Base-by-base conservation (phyloP, 2,888 invertebrate species). In the Therioaphis trifolii region DNA sequence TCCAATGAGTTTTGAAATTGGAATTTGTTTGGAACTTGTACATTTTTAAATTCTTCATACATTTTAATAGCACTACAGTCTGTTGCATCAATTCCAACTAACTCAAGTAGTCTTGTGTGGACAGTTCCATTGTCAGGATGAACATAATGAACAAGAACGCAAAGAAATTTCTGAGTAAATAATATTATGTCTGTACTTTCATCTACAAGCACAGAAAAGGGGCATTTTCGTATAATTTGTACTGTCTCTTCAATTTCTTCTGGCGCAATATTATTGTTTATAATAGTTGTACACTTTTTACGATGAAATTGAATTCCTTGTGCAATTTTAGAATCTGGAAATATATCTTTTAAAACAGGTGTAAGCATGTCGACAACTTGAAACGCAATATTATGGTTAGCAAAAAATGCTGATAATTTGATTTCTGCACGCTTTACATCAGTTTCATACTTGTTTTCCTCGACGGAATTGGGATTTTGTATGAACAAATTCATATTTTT, bases 301-400 rank as follows among this genome's bases (percentile, higher is more conserved):
- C 85, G 61, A 63, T 80, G 61, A 0, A 85, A 11, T n/a, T 84
- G n/a, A 18, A 86, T 12, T 21, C 84, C 27, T 52, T 75, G 40
- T 11, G 84, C 85, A 7, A 85, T 76, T 85, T 85, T 58, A 4
- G 85, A 85, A 84, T 85, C 85, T 7, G 69, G 49, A 74, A 86
- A 85, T 61, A 86, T 77, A 40, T 63, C 68, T 35, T 79, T 7
- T 4, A 79, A 68, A 2, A 55, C 7, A 40, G 69, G 69, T 11
- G 52, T 49, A 1, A 79, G 18, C 2, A 7, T 27, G n/a, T 79
- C 79, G 1, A 79, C 40, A n/a, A 21, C 35, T 52, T 69, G 46
- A n/a, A 68, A 79, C 5, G 69, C 29, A 55, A 79, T 9, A 29
- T 79, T 27, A 29, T 66, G n/a, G 4, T 68, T 69, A 11, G 66